These are phyloP conservation scores for Drosophila repleta DNA, from an alignment of 1,140 invertebrate species.

Conservation along the genomic window DNA sequence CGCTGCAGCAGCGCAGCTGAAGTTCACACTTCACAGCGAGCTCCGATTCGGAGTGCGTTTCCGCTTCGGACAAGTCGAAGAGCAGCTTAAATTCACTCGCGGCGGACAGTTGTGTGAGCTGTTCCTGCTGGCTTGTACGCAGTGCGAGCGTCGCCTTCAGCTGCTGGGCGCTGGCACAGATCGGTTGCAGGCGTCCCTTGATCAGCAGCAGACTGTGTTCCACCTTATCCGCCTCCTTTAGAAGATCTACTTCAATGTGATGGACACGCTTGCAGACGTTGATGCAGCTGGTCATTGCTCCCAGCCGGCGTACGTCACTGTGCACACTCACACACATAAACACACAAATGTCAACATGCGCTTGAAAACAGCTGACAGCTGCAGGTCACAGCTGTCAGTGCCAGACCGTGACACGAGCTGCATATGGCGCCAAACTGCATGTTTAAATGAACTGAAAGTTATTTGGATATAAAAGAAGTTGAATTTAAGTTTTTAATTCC, in stretches of 20 bases:
- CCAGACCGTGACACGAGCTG: slow-evolving; percentile 3
- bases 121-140: slow-evolving; percentile 27
- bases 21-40: slow-evolving; percentile 22
- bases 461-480: too few species aligned
- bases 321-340: slow-evolving; percentile 6
- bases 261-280: slow-evolving; percentile 66
- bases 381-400: slow-evolving; percentile 13
- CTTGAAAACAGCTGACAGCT: slow-evolving; percentile 16
- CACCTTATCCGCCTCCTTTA: slow-evolving; percentile 59
- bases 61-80: slow-evolving; percentile 47
- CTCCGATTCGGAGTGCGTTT: neutral
- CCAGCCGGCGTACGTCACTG: slow-evolving; percentile 8
- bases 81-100: slow-evolving; percentile 70
- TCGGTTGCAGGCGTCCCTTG: slow-evolving; percentile 66
- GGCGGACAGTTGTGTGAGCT: slow-evolving; percentile 56
- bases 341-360: neutral
- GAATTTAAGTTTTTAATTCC: too few species aligned
- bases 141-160: slow-evolving; percentile 53
- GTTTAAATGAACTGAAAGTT: neutral
- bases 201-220: slow-evolving; percentile 66
- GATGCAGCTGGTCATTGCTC: slow-evolving; percentile 68
- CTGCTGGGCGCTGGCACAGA: slow-evolving; percentile 50
- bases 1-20: slow-evolving; percentile 55
- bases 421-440: neutral
- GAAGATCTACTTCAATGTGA: slow-evolving; percentile 65